phyloP scores from a whole-genome alignment of 1,140 invertebrate genomes.

The Dendrolimus punctatus region DNA sequence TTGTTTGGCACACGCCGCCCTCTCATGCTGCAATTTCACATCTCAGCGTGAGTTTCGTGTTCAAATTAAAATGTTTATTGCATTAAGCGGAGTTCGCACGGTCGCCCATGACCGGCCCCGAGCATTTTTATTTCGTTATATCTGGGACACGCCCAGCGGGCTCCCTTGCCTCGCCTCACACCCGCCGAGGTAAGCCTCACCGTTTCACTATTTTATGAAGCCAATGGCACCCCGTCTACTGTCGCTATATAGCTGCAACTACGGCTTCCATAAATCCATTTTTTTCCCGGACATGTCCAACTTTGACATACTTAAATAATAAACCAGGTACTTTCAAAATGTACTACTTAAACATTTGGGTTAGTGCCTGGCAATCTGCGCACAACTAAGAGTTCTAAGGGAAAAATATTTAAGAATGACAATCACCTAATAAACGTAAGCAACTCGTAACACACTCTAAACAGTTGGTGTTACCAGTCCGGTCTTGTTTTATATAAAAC shows the following conservation, averaged over 20 bases:
- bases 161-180: conserved; percentile 18
- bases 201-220: conserved; percentile 43
- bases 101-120: conserved; percentile 35
- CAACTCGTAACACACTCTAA: too few relatives aligned
- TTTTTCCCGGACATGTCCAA: too few relatives aligned
- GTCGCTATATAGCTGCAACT: conserved; percentile 50
- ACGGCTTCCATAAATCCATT: conserved; percentile 37
- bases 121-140: conserved; percentile 64
- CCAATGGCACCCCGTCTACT: conserved; percentile 49
- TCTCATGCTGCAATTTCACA: conserved; percentile 52
- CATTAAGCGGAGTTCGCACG: conserved; percentile 65
- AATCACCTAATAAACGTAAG: too few relatives aligned
- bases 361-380: too few relatives aligned
- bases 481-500: too few relatives aligned
- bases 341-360: too few relatives aligned
- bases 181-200: conserved; percentile 24
- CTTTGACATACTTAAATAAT: too few relatives aligned
- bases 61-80: conserved; percentile 71
- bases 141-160: conserved; percentile 46
- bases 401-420: too few relatives aligned
- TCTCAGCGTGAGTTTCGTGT: conserved; percentile 68
- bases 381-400: too few relatives aligned
- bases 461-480: too few relatives aligned
- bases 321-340: too few relatives aligned
- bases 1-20: conserved; percentile 37